Evolutionary conservation across 1,140 invertebrate genomes (phyloP), one percentile per base, ranked within the genome.

Genomic region (Brevipalpus yothersi): DNA sequence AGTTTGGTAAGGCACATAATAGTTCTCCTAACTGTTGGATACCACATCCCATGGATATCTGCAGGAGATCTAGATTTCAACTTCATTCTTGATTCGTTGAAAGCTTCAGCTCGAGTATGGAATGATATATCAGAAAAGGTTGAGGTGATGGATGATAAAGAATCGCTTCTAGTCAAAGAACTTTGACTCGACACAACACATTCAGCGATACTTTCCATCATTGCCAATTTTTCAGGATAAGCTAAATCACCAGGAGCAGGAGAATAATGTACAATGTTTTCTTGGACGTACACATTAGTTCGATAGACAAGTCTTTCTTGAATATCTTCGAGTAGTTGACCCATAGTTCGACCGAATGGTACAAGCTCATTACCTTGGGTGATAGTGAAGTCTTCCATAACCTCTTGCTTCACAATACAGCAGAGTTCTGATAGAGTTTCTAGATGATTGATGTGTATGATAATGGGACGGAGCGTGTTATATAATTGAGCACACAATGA

Each of bases 21-120:
- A 0, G 93, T 94, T 56, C 94, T 74, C 15, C 93, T 76, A 0
- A 98, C 89, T 0, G 88, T 93, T 0, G 94, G 94, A 75, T 96
- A 98, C 94, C 94, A 99, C 90, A 98, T 94, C 1, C 93, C 94
- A 73, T 98, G 94, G 10, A 96, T 73, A 75, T 98, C 93, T 23
- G 92, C 91, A 0, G 90, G 87, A 0, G 88, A 92, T 68, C 70
- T 64, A 64, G 60, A 51, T 9, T 39, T 45, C 40, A 51, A 1
- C 17, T 15, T 51, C 10, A 56, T 54, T 19, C 42, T 51, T 23
- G 49, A 60, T 12, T 60, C 39, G 1, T 45, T 39, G 19, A 19
- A 47, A 7, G 19, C 13, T 7, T 31, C 39, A 19, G 56, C 53
- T 11, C 31, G 23, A 17, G 53, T 43, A 13, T 53, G 56, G 10